Evolutionary conservation across 2,888 invertebrate species (phyloP), one percentile per base, ranked within the genome.

Genomic region (Hypercompe scribonia): DNA sequence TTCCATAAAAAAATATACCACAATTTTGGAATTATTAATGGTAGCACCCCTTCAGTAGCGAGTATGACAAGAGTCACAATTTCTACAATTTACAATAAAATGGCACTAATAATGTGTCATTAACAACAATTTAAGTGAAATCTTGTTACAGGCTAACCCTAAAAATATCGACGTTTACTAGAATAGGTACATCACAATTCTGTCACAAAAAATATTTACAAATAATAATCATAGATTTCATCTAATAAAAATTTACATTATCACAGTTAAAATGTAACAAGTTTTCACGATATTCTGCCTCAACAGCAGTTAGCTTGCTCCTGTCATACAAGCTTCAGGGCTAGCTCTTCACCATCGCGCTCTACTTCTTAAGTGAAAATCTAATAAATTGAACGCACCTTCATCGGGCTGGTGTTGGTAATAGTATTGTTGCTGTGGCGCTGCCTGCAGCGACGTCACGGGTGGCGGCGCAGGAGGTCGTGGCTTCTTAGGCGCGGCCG

Each of bases 251-350:
- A 93, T 93, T 88, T 94, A 94, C 93, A 95, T 89, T 94, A 95
- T 95, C 95, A 94, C 95, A 95, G 96, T 95, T 94, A 94, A 94
- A 93, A 93, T 95, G 96, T 95, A 96, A 96, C 96, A 95, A 96
- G 96, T 92, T 95, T 96, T 95, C 96, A 94, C 94, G 84, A 86
- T 83, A 87, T 83, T 80, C 93, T 90, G 94, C 94, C 92, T 87
- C 84, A 88, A 87, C 85, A 93, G 94, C 93, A 91, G 92, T 91
- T 91, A 94, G 95, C 95, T 95, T 93, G 95, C 96, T 96, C 96
- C 96, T 96, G 96, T 96, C 96, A 96, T 96, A 96, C 96, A 94
- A 95, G 96, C 96, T 95, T 94, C 94, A 94, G 95, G 95, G 96
- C 95, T 93, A 94, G 95, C 94, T 93, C 94, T 96, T 96, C 96